These are phyloP conservation scores for Heliothis subflexa DNA, from an alignment of 1,140 invertebrate species.

Conservation along the genomic window DNA sequence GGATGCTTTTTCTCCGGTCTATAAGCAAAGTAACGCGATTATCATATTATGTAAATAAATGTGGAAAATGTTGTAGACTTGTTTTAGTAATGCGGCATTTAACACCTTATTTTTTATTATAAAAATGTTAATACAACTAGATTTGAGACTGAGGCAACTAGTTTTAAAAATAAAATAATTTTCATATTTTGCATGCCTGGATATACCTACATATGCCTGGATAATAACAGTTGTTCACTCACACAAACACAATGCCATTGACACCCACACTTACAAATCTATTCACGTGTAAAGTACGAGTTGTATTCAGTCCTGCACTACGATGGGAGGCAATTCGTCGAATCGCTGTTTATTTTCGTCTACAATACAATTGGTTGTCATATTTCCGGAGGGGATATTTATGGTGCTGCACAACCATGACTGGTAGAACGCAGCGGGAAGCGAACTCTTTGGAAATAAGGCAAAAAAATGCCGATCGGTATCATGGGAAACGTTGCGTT, in stretches of 20 bases:
- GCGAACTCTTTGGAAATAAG: slow-evolving; percentile 63
- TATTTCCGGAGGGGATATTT: slow-evolving; percentile 65
- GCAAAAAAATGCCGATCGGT: slow-evolving; percentile 48
- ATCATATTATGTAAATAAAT: too few species aligned
- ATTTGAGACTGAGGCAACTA: too few species aligned
- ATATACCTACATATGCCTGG: too few species aligned
- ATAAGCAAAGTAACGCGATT: too few species aligned
- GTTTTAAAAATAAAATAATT: too few species aligned
- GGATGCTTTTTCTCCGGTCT: too few species aligned
- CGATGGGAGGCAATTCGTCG: slow-evolving; percentile 28
- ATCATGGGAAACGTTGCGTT: slow-evolving; percentile 14
- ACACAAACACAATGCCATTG: not conserved
- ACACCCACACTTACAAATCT: not conserved
- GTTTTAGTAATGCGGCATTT: too few species aligned
- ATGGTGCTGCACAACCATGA: slow-evolving; percentile 57
- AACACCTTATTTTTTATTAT: too few species aligned
- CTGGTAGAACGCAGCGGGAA: slow-evolving; percentile 56
- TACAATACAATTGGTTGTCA: slow-evolving; percentile 66
- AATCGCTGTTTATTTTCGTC: slow-evolving; percentile 53
- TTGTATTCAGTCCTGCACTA: not conserved
- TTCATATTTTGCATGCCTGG: too few species aligned
- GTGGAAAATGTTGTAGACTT: too few species aligned
- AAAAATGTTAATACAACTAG: too few species aligned
- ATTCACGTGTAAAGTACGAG: not conserved
- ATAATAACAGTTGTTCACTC: not conserved